Evolutionary conservation across 2,797 vertebrate species (phyloP).

Genomic region (Cottoperca gobio): DNA sequence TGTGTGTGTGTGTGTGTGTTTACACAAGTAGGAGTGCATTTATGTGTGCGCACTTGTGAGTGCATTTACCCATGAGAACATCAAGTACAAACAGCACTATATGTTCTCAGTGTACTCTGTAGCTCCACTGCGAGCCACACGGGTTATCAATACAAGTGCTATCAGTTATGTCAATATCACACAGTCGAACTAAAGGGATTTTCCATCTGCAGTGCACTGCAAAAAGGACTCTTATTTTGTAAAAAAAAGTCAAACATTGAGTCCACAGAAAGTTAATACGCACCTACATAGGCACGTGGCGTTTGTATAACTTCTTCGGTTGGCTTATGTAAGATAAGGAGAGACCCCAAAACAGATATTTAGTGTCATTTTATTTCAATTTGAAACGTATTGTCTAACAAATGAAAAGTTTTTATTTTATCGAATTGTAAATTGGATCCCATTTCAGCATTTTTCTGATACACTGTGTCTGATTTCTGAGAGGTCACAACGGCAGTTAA

Average conservation of each 20-base stretch:
- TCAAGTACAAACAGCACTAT: conserved; percentile 34
- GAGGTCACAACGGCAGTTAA: conserved; percentile 65
- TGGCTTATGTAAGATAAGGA: conserved; percentile 14
- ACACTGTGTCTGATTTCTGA: conserved; percentile 61
- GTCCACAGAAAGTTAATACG: conserved; percentile 1
- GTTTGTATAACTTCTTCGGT: background rate
- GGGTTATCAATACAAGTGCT: conserved; percentile 34
- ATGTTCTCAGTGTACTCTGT: conserved; percentile 15
- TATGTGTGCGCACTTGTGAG: conserved; percentile 14
- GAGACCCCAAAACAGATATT: conserved; percentile 15
- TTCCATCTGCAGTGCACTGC: background rate
- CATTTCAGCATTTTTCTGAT: background rate
- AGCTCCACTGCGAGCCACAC: conserved; percentile 8
- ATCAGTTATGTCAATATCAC: conserved; percentile 24
- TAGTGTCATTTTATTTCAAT: conserved; percentile 39
- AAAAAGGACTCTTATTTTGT: background rate
- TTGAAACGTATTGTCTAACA: conserved; percentile 1
- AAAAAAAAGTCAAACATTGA: background rate
- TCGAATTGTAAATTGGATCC: background rate
- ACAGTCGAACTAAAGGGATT: conserved; percentile 3
- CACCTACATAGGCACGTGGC: background rate
- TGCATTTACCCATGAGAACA: conserved; percentile 38
- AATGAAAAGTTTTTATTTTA: background rate
- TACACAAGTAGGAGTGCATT: conserved; percentile 40
- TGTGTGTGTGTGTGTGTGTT: conserved; percentile 39